Evolutionary conservation across 2,888 invertebrate species (phyloP).

Genomic region (Pandemis cinnamomeana): DNA sequence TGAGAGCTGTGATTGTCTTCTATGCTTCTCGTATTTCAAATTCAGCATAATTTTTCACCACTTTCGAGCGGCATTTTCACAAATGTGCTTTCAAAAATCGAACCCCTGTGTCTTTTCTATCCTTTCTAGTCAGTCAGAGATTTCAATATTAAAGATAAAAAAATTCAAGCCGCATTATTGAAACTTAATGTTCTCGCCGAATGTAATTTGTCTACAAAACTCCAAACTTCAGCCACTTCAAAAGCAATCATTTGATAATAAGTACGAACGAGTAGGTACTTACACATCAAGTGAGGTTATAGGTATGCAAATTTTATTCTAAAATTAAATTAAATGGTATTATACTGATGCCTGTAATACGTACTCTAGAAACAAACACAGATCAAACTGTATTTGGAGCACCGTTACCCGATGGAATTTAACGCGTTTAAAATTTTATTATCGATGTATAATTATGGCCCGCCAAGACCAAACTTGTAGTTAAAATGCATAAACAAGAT

Average conservation of each 20-base stretch:
- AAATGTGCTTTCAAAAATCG: no score
- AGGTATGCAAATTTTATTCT: background rate
- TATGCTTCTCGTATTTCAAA: no score
- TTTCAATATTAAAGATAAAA: no score
- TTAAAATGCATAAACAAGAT: slow-evolving; percentile 19
- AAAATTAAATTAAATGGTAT: background rate
- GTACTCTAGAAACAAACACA: slow-evolving; percentile 1
- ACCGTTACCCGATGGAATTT: slow-evolving; percentile 26
- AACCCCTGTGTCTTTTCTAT: no score
- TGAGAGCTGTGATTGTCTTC: no score
- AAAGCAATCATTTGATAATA: background rate
- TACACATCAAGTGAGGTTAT: background rate
- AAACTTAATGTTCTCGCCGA: no score
- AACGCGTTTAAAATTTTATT: slow-evolving; percentile 4
- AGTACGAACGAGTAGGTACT: background rate
- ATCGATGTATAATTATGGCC: slow-evolving; percentile 6
- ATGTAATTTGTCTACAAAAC: no score
- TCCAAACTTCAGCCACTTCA: background rate
- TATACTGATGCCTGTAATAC: background rate
- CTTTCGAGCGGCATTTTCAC: no score
- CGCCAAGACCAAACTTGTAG: slow-evolving; percentile 1
- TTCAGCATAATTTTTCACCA: no score
- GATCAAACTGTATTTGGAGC: background rate
- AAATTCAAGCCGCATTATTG: no score
- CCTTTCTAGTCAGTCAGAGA: no score